These are phyloP conservation scores for Ennomos fuscantarius DNA, from an alignment of 2,888 invertebrate genomes.

Conservation along the genomic window DNA sequence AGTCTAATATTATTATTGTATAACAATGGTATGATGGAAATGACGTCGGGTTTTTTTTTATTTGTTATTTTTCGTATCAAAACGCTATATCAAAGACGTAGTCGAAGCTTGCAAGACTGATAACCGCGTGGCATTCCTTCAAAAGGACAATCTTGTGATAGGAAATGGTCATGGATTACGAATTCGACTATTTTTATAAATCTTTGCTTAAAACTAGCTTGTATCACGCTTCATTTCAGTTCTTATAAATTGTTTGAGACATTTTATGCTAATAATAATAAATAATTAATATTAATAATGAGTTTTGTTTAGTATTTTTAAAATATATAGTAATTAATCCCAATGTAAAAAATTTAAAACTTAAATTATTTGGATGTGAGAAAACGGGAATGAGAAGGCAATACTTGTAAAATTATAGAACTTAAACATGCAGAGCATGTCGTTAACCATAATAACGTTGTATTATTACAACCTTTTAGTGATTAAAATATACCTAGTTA, in stretches of 20 bases:
- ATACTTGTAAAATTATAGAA: constrained; percentile 35
- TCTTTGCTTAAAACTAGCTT: constrained; percentile 51
- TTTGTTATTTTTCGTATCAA: constrained; percentile 13
- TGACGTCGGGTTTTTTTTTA: constrained; percentile 28
- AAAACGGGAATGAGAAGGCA: constrained; percentile 43
- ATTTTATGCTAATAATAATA: no score
- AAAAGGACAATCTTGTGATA: constrained; percentile 75
- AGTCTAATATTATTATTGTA: constrained; percentile 1
- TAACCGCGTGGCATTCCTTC: constrained; percentile 65
- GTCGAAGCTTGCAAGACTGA: constrained; percentile 81
- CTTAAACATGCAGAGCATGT: constrained; percentile 50
- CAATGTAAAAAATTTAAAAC: constrained; percentile 1
- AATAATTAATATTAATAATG: no score
- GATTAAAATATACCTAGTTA: constrained; percentile 10
- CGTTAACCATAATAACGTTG: constrained; percentile 5
- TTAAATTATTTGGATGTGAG: constrained; percentile 17
- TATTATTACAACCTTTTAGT: constrained; percentile 3
- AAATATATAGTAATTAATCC: not conserved
- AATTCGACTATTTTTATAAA: constrained; percentile 73
- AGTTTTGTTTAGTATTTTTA: not conserved
- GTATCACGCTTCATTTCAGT: constrained; percentile 6
- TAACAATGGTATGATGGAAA: constrained; percentile 9
- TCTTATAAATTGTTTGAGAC: not conserved
- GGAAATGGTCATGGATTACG: constrained; percentile 54
- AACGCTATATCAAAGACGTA: constrained; percentile 55